Conservation (phyloP, 2,888 invertebrate genomes). For the Microdon myrmicae region DNA sequence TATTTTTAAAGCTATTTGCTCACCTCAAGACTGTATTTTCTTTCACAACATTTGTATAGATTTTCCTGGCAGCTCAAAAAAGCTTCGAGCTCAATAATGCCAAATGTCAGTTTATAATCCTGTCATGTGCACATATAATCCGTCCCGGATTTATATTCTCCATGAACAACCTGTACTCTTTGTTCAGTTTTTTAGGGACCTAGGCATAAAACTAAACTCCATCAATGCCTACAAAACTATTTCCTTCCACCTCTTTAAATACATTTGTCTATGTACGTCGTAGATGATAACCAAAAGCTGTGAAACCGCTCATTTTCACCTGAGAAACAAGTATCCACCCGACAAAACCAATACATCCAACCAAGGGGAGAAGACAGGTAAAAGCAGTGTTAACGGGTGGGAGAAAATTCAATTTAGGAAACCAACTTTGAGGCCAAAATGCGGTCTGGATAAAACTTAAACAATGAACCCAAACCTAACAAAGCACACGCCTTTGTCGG, state of each 20-base stretch:
- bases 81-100: too few relatives aligned
- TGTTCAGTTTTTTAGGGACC: too few relatives aligned
- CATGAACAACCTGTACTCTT: too few relatives aligned
- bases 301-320: slow-evolving; percentile 19
- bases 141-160: too few relatives aligned
- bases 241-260: slow-evolving; percentile 2
- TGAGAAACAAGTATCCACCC: too few relatives aligned
- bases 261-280: background rate
- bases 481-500: slow-evolving; percentile 5
- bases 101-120: too few relatives aligned
- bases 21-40: too few relatives aligned
- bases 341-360: slow-evolving; percentile 8
- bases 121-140: too few relatives aligned
- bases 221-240: background rate
- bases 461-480: slow-evolving; percentile 12
- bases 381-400: background rate
- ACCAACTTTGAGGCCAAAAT: slow-evolving; percentile 27
- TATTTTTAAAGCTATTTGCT: too few relatives aligned
- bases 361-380: slow-evolving; percentile 10
- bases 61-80: too few relatives aligned
- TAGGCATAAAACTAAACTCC: too few relatives aligned
- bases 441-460: slow-evolving; percentile 23
- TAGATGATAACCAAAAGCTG: slow-evolving; percentile 1
- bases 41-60: too few relatives aligned
- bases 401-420: slow-evolving; percentile 16